These are phyloP conservation scores for Patiria miniata DNA, from an alignment of 35 echinoderm and acorn worm genomes.

Conservation along the genomic window DNA sequence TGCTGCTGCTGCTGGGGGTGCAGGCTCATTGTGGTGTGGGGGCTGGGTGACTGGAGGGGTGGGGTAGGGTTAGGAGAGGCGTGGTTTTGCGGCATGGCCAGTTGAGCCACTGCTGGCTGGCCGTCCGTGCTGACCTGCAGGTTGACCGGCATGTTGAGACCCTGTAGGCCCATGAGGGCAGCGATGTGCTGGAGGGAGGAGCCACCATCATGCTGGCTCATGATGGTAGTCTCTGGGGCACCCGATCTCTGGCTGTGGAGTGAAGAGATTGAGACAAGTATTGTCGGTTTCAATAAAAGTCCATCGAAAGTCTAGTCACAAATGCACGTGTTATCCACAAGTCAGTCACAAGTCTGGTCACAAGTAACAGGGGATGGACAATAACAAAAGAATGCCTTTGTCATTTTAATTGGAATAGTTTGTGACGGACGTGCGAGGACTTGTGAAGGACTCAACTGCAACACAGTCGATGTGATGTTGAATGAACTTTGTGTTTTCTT, in stretches of 20 bases:
- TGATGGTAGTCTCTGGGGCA: conserved; percentile 13
- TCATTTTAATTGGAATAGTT: too few species aligned
- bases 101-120: background rate
- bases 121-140: conserved; percentile 12
- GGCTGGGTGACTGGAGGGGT: background rate
- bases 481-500: too few species aligned
- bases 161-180: conserved; percentile 33
- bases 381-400: too few species aligned
- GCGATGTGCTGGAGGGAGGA: conserved; percentile 36
- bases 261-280: background rate
- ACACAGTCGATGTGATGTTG: too few species aligned
- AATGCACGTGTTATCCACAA: too few species aligned
- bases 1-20: conserved; percentile 15
- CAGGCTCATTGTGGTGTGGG: background rate
- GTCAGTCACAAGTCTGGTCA: too few species aligned
- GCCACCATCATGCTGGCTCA: conserved; percentile 27
- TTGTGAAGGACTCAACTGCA: too few species aligned
- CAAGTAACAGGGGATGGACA: too few species aligned
- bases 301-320: too few species aligned
- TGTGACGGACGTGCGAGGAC: too few species aligned
- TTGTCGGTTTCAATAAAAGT: too few species aligned
- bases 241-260: conserved; percentile 17
- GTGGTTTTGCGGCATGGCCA: background rate
- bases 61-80: conserved; percentile 14
- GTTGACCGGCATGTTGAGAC: conserved; percentile 20